These are phyloP conservation scores for Thelaira solivaga DNA, from an alignment of 2,888 invertebrate species.

Conservation along the genomic window DNA sequence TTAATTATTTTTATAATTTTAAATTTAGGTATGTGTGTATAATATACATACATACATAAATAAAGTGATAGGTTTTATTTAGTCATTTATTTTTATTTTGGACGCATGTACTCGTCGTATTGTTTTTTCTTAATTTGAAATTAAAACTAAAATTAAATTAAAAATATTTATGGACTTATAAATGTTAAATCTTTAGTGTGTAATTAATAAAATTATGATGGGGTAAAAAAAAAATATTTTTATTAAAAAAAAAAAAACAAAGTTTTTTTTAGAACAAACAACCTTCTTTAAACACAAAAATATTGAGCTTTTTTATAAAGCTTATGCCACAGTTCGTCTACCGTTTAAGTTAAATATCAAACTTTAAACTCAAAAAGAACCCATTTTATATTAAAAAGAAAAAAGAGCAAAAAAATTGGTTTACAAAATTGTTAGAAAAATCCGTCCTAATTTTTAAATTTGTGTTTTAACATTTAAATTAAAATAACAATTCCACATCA, in stretches of 20 bases:
- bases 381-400: not conserved
- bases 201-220: conserved; percentile 14
- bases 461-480: conserved; percentile 14
- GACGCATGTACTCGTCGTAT: not conserved
- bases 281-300: conserved; percentile 16
- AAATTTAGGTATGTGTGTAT: conserved; percentile 5
- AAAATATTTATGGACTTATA: not conserved
- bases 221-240: not conserved
- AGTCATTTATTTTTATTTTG: conserved; percentile 46
- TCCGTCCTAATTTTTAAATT: conserved; percentile 58
- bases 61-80: conserved; percentile 52
- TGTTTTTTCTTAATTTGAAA: conserved; percentile 21
- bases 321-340: not conserved
- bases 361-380: not conserved
- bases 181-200: conserved; percentile 21
- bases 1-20: conserved; percentile 10
- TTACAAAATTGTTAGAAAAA: conserved; percentile 51
- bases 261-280: not conserved
- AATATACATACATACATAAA: no score
- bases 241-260: not conserved
- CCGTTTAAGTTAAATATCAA: not conserved
- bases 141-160: conserved; percentile 4
- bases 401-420: not conserved
- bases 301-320: conserved; percentile 22
- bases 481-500: conserved; percentile 12